Evolutionary conservation across 64 coral and sea anemone species (phyloP), one percentile per base, ranked within the genome.

Genomic region (Montipora capricornis): DNA sequence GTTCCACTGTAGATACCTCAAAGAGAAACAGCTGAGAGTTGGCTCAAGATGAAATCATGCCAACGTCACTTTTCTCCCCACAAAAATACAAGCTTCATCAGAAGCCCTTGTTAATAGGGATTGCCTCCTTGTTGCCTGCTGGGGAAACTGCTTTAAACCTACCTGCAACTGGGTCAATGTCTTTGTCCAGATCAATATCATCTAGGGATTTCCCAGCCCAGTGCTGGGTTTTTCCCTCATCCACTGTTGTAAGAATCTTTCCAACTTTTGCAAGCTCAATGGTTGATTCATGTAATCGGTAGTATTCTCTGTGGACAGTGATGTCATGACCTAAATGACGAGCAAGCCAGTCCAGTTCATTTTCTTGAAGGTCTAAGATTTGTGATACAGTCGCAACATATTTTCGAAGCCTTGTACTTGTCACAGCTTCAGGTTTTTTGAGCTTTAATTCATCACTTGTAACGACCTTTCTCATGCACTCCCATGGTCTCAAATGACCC

Each of bases 261-360:
- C 82, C 75, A 50, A 87, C 91, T 50, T 93, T 93, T 14, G 91
- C 91, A 49, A 93, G 16, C 71, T 93, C 91, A 68, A 93, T 79
- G 53, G 91, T 93, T 8, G 74, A 88, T 68, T 93, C 92, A 37
- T 93, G 92, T 53, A 93, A 57, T 58, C 84, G 84, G 67, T 93
- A 93, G 57, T 88, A 88, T 49, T 88, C 78, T 73, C 85, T 88
- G 50, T 88, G 92, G 20, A 93, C 64, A 46, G 17, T 19, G 22
- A 80, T 80, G 26, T 93, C 77, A 70, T 88, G 92, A 8, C 84
- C 92, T 11, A 93, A 8, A 79, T 93, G 84, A 12, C 64, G 60
- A 45, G 89, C 76, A 80, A 90, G 89, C 84, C 92, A 93, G 59
- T 88, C 76, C 0, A 82, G 68, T 49, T 88, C 75, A 53, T 70